A percentile compares a stretch with the other conserved stretches of the same genome.
These are phyloP conservation scores for Brachyalestes nurse DNA, from an alignment of 2,797 vertebrate genomes.

Conservation along the genomic window DNA sequence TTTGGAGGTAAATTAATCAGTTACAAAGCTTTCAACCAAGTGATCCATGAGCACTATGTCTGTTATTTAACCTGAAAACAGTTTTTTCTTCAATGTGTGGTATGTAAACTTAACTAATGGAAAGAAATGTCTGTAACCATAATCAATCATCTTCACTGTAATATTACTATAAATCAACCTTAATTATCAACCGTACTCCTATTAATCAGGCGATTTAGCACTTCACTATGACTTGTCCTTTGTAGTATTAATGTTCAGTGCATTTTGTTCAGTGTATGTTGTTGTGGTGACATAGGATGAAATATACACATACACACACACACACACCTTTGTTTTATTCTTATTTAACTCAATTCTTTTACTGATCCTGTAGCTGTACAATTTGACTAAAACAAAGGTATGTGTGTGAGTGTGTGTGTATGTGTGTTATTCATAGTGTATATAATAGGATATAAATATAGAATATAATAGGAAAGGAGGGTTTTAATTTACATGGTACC, in stretches of 20 bases:
- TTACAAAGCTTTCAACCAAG: background rate
- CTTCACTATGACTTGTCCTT: no score
- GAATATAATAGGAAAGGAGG: background rate
- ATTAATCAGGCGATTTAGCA: background rate
- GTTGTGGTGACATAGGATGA: no score
- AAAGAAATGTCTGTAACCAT: background rate
- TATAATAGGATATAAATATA: no score
- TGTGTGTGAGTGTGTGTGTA: no score
- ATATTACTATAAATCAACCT: background rate
- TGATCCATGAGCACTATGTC: background rate
- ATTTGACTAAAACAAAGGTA: no score
- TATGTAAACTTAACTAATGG: background rate
- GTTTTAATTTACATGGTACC: background rate
- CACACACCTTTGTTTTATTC: no score
- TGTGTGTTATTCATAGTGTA: no score
- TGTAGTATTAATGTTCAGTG: background rate
- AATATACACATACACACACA: no score
- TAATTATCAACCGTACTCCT: background rate
- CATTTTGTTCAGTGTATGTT: no score
- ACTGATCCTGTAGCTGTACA: no score
- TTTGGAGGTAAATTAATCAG: background rate
- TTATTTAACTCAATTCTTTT: no score
- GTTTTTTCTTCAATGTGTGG: background rate
- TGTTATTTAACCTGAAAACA: background rate
- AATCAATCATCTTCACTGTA: background rate